A percentile compares a stretch with the other conserved stretches of the same genome.
These are phyloP conservation scores for Diaphora mendica DNA, from an alignment of 2,888 invertebrate genomes.

Conservation along the genomic window DNA sequence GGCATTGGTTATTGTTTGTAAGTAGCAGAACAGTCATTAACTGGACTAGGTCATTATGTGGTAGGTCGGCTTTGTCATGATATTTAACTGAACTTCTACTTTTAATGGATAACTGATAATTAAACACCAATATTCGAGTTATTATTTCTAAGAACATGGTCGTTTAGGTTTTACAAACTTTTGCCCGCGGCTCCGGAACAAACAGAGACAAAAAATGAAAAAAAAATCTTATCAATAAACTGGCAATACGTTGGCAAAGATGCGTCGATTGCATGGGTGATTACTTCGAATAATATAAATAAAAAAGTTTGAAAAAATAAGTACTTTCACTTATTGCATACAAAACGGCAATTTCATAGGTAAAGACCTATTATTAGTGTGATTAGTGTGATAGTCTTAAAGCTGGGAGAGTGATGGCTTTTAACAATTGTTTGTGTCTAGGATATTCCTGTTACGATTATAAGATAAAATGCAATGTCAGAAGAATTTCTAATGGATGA, in stretches of 20 bases:
- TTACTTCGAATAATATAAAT: too few species aligned
- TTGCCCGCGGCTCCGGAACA: too few species aligned
- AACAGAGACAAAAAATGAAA: too few species aligned
- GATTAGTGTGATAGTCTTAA: too few species aligned
- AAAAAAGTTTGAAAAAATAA: too few species aligned
- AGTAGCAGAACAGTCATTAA: slow-evolving; percentile 11
- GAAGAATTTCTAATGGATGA: slow-evolving; percentile 37
- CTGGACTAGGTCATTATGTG: slow-evolving; percentile 12
- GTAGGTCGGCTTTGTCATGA: slow-evolving; percentile 13
- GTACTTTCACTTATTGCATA: too few species aligned
- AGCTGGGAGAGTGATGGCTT: background rate
- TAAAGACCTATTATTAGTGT: too few species aligned
- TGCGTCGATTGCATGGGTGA: too few species aligned
- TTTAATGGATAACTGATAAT: slow-evolving; percentile 14
- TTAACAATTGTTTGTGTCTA: slow-evolving; percentile 1
- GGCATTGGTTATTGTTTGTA: slow-evolving; percentile 31
- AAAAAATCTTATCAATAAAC: too few species aligned
- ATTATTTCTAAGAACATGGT: slow-evolving; percentile 1
- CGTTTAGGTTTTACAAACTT: background rate
- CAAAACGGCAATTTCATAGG: too few species aligned
- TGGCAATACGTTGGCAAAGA: too few species aligned
- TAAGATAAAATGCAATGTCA: slow-evolving; percentile 27
- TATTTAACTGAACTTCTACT: slow-evolving; percentile 23
- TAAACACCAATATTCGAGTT: slow-evolving; percentile 1
- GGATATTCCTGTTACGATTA: slow-evolving; percentile 15